Conservation (phyloP, 2,797 vertebrate species). For the Danio kyathit region DNA sequence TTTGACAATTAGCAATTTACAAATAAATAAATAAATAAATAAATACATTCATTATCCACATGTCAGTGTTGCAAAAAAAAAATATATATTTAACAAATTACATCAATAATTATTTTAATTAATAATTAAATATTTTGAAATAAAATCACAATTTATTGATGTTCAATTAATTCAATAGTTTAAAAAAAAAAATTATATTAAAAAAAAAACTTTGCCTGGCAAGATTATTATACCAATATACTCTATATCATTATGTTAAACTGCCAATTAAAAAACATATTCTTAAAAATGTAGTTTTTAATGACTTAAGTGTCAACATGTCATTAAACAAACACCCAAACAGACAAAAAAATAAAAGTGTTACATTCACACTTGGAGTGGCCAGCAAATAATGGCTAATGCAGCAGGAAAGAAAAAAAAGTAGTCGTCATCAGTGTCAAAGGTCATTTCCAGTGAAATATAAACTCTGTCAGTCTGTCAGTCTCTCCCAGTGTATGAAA, state of each 20-base stretch:
- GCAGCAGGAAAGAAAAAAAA: neutral
- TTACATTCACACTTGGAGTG: neutral
- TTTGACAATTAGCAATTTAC: too few species aligned
- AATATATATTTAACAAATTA: too few species aligned
- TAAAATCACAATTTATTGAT: too few species aligned
- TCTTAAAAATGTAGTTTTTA: neutral
- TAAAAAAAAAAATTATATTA: too few species aligned
- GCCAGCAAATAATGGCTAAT: neutral
- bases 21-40: too few species aligned
- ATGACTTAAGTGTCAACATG: neutral
- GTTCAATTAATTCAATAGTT: too few species aligned
- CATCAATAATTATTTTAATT: too few species aligned
- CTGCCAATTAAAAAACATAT: neutral
- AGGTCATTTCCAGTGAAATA: slow-evolving; percentile 2
- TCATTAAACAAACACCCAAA: neutral
- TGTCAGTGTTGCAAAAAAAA: too few species aligned
- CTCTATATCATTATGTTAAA: neutral
- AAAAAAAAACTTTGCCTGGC: too few species aligned
- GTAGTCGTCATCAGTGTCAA: neutral
- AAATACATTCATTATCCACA: too few species aligned
- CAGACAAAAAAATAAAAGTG: neutral
- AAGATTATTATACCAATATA: too few species aligned
- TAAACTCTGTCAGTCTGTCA: neutral
- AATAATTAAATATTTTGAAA: too few species aligned
- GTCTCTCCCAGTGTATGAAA: neutral